Evolutionary conservation across 2,113 vertebrate genomes (phyloP).

Genomic region (Electrona antarctica): DNA sequence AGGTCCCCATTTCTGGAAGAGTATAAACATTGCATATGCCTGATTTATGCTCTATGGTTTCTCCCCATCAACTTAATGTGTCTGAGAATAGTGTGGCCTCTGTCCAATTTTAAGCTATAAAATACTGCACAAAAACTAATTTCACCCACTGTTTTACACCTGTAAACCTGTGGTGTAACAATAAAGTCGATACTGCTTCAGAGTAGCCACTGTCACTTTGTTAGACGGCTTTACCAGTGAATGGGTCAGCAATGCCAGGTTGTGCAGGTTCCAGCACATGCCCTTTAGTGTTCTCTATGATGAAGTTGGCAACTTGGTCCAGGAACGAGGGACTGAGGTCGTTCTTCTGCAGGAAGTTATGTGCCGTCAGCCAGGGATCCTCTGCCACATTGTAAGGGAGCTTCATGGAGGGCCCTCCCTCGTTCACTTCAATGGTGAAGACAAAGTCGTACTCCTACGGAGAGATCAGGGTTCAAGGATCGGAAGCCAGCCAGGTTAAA

Average conservation of each 20-base stretch:
- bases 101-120: too few species aligned
- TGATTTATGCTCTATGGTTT: too few species aligned
- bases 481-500: background rate
- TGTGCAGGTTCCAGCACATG: constrained; percentile 80
- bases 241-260: constrained; percentile 84
- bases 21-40: too few species aligned
- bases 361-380: constrained; percentile 94
- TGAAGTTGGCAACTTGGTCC: constrained; percentile 98
- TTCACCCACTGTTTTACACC: too few species aligned
- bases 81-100: too few species aligned
- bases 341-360: constrained; percentile 96
- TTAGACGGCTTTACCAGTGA: constrained; percentile 84
- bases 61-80: too few species aligned
- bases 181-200: too few species aligned
- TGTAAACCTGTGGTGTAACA: too few species aligned
- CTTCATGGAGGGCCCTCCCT: constrained; percentile 93
- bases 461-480: background rate
- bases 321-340: constrained; percentile 95
- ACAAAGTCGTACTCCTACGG: constrained; percentile 95
- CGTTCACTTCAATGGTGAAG: constrained; percentile 96
- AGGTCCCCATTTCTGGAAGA: too few species aligned
- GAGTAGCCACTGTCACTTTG: too few species aligned
- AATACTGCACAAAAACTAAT: too few species aligned
- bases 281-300: constrained; percentile 97
- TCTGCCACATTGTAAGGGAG: constrained; percentile 92